phyloP scores from a whole-genome alignment of 1,140 invertebrate genomes.

The Matsumurasca onukii region DNA sequence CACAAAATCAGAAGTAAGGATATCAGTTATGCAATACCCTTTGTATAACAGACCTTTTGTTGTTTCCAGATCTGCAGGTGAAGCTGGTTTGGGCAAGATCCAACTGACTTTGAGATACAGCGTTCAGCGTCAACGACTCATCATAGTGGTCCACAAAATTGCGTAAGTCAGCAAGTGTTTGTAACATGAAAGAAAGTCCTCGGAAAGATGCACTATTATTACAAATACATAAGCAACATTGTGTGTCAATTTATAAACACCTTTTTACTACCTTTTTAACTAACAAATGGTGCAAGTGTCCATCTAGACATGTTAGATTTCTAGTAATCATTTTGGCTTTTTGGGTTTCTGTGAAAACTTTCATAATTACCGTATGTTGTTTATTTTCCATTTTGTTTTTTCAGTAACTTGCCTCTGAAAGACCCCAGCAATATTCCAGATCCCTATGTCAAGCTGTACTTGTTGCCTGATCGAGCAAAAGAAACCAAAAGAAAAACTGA shows the following conservation, averaged over 20 bases:
- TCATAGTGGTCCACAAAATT: slow-evolving; percentile 84
- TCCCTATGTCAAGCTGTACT: slow-evolving; percentile 92
- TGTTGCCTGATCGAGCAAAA: slow-evolving; percentile 83
- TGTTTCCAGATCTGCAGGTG: slow-evolving; percentile 50
- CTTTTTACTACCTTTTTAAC: background rate
- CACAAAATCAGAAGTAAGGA: no score
- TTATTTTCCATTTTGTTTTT: no score
- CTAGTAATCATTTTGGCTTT: no score
- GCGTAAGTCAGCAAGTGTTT: slow-evolving; percentile 67
- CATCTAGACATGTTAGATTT: no score
- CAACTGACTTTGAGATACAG: slow-evolving; percentile 86
- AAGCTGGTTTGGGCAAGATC: slow-evolving; percentile 73
- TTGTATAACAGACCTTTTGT: no score
- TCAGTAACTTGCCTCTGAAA: slow-evolving; percentile 79
- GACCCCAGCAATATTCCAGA: slow-evolving; percentile 89
- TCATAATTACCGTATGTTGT: no score
- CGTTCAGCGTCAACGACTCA: slow-evolving; percentile 73
- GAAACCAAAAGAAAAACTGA: slow-evolving; percentile 89
- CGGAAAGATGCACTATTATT: no score
- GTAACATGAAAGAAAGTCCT: no score
- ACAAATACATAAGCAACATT: no score
- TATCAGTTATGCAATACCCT: no score
- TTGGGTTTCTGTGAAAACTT: no score
- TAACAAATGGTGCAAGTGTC: no score
- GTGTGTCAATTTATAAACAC: background rate